These are phyloP conservation scores for Acronicta alni DNA, from an alignment of 2,888 invertebrate species.

Conservation along the genomic window DNA sequence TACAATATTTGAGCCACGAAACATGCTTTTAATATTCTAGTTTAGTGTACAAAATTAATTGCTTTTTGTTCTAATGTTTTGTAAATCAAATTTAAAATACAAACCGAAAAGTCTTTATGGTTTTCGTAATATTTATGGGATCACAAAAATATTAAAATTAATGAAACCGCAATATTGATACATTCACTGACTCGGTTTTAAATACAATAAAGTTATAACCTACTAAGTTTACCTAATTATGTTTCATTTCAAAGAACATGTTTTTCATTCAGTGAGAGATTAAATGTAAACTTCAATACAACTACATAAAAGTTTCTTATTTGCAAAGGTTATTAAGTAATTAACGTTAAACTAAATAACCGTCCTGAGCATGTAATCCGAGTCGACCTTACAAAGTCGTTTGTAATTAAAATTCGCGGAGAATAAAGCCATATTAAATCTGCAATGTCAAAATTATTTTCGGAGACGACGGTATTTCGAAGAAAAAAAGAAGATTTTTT, in stretches of 20 bases:
- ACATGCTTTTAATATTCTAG: constrained; percentile 15
- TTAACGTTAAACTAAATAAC: constrained; percentile 40
- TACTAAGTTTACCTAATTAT: neutral
- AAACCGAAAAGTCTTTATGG: too few species aligned
- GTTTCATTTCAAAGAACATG: constrained; percentile 7
- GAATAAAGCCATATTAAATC: constrained; percentile 55
- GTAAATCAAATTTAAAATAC: neutral
- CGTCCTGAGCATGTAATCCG: constrained; percentile 46
- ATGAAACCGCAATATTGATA: constrained; percentile 7
- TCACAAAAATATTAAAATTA: constrained; percentile 1
- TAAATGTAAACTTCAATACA: constrained; percentile 17
- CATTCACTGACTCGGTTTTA: constrained; percentile 1
- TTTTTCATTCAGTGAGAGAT: constrained; percentile 12
- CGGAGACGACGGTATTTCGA: constrained; percentile 24
- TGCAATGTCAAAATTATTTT: constrained; percentile 57
- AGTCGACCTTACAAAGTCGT: constrained; percentile 48
- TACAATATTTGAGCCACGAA: constrained; percentile 22
- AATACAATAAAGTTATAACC: constrained; percentile 8
- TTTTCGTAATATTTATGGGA: too few species aligned
- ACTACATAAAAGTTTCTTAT: constrained; percentile 30
- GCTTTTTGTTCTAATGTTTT: constrained; percentile 2
- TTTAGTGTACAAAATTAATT: constrained; percentile 8
- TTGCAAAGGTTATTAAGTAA: constrained; percentile 35
- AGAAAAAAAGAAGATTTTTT: constrained; percentile 45
- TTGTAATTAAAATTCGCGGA: constrained; percentile 54